A percentile compares a stretch with the other conserved stretches of the same genome.
Evolutionary conservation across 2,113 vertebrate genomes (phyloP).

Genomic region (Etheostoma spectabile): DNA sequence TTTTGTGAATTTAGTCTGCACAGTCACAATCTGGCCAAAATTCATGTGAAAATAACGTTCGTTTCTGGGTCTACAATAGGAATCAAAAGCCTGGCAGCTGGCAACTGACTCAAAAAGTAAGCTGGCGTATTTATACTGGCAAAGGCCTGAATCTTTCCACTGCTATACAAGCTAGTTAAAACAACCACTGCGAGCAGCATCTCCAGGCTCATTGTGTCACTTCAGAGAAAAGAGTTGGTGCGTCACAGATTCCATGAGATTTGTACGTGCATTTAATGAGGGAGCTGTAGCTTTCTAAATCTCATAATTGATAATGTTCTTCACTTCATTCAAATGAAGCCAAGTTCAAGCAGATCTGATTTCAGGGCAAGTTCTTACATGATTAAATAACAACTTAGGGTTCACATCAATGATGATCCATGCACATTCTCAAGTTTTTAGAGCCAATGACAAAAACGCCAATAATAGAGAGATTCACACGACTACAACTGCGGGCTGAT

Average conservation of each 20-base stretch:
- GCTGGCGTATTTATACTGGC: constrained; percentile 64
- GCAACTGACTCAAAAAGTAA: constrained; percentile 67
- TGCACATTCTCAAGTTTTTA: constrained; percentile 12
- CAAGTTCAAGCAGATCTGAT: constrained; percentile 27
- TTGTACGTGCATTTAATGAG: not conserved
- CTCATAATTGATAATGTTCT: constrained; percentile 18
- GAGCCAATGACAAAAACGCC: constrained; percentile 38
- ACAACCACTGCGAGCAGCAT: constrained; percentile 49
- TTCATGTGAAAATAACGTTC: constrained; percentile 57
- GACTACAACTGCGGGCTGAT: constrained; percentile 32
- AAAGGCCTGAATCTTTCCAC: constrained; percentile 57
- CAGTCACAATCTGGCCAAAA: constrained; percentile 62
- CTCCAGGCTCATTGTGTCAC: constrained; percentile 14
- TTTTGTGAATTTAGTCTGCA: constrained; percentile 35
- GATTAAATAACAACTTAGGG: constrained; percentile 19
- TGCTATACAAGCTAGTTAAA: constrained; percentile 48
- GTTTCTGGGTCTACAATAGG: constrained; percentile 56
- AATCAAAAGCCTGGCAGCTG: constrained; percentile 55
- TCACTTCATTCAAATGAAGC: not conserved
- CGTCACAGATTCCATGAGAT: constrained; percentile 50
- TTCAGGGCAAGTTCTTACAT: constrained; percentile 2
- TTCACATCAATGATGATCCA: constrained; percentile 33
- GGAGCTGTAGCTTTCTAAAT: not conserved
- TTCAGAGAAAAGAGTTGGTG: constrained; percentile 39
- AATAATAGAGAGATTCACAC: constrained; percentile 37